Conservation (phyloP, 2,888 invertebrate species). For the Drosophila subquinaria region DNA sequence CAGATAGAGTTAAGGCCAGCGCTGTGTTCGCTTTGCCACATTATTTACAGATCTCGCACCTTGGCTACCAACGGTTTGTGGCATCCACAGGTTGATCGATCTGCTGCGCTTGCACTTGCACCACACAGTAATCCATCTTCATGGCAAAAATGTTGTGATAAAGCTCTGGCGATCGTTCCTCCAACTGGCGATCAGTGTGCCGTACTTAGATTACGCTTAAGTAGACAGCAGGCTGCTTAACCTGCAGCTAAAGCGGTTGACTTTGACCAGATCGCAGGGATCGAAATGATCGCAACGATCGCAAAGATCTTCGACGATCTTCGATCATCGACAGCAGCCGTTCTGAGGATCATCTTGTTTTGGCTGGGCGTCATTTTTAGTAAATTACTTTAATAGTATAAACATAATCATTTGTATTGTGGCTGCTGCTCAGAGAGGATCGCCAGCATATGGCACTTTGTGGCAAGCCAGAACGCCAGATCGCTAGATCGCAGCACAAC, state of each 20-base stretch:
- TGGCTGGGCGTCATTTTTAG: conserved; percentile 75
- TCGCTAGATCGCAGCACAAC: not conserved
- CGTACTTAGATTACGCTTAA: conserved; percentile 81
- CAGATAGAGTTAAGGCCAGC: conserved; percentile 5
- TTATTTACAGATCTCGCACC: conserved; percentile 80
- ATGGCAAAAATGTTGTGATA: conserved; percentile 72
- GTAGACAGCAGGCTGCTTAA: conserved; percentile 83
- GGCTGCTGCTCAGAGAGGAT: conserved; percentile 61
- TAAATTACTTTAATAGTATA: conserved; percentile 85
- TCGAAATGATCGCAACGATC: conserved; percentile 40
- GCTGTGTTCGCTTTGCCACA: conserved; percentile 67
- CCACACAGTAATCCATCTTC: conserved; percentile 76
- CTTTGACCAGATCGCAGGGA: conserved; percentile 60
- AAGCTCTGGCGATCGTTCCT: conserved; percentile 50
- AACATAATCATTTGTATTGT: conserved; percentile 83
- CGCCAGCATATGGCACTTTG: conserved; percentile 56
- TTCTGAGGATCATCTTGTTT: conserved; percentile 69
- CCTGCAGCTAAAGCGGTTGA: conserved; percentile 82
- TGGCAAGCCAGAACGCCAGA: conserved; percentile 11
- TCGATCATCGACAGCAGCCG: conserved; percentile 32
- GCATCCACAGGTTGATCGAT: conserved; percentile 37
- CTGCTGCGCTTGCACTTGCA: conserved; percentile 72
- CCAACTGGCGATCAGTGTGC: conserved; percentile 43
- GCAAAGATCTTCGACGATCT: conserved; percentile 14
- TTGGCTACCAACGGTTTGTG: conserved; percentile 57